Evolutionary conservation across 2,113 vertebrate species (phyloP).

Genomic region (Dicerorhinus sumatrensis): DNA sequence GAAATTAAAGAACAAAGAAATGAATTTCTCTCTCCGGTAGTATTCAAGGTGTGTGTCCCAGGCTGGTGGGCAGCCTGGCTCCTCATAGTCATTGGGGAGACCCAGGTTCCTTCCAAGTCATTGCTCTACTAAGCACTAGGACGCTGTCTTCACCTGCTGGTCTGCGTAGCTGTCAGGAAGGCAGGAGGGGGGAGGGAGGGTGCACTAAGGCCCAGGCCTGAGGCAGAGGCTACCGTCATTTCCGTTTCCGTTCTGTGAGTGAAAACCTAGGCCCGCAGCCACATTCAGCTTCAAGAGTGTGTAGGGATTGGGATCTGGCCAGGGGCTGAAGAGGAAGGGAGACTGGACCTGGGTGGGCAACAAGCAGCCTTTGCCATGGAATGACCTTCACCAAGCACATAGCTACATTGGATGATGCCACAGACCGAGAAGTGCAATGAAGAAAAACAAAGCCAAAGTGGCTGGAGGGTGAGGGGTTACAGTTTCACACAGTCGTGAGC

Average conservation of each 20-base stretch:
- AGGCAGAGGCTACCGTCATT: background rate
- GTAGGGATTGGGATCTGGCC: background rate
- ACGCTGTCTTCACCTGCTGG: background rate
- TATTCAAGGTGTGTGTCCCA: background rate
- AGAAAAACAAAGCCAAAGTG: background rate
- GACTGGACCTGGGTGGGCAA: background rate
- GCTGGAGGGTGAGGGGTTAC: background rate
- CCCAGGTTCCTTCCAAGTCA: background rate
- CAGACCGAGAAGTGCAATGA: background rate
- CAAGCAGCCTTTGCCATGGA: background rate
- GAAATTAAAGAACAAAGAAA: background rate
- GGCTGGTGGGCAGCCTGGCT: background rate
- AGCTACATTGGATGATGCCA: background rate
- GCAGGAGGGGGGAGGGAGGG: fast-evolving
- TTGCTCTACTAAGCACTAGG: background rate
- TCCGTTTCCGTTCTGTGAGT: background rate
- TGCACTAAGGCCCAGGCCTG: background rate
- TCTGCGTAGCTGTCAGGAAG: too few species aligned
- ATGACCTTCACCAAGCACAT: background rate
- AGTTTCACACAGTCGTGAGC: background rate
- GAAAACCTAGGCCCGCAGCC: background rate
- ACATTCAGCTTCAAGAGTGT: background rate
- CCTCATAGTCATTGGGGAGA: fast-evolving
- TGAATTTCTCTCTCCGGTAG: background rate
- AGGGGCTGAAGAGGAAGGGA: background rate